Percentiles rank a stretch among this genome's conserved stretches.
Conservation (phyloP, 1,140 invertebrate species). For the Kradibia gibbosae region DNA sequence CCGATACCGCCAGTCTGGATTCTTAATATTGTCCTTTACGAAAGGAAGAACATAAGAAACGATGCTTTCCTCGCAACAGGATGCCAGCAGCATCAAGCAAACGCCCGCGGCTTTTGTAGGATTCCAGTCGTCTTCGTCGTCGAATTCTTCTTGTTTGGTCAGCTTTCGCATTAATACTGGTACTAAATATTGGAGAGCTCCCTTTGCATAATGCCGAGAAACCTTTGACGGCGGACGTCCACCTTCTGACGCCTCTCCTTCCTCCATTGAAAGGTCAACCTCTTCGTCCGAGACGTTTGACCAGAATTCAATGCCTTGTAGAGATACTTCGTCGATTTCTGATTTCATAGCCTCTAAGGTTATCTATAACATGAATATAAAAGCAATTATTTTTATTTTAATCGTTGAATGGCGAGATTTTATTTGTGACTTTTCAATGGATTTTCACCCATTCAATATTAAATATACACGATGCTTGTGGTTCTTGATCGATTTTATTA, state of each 20-base stretch:
- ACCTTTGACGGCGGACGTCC: slow-evolving; percentile 92
- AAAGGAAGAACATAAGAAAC: slow-evolving; percentile 98
- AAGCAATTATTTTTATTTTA: neutral
- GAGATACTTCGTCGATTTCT: slow-evolving; percentile 93
- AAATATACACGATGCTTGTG: too few relatives aligned
- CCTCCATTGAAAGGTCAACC: slow-evolving; percentile 96
- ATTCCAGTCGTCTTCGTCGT: slow-evolving; percentile 99
- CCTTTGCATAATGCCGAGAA: slow-evolving; percentile 94
- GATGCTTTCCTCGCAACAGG: slow-evolving; percentile 97
- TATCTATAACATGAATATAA: slow-evolving; percentile 76
- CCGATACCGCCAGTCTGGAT: slow-evolving; percentile 93
- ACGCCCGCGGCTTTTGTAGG: slow-evolving; percentile 99
- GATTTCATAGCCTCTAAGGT: slow-evolving; percentile 99
- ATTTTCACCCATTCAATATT: too few relatives aligned
- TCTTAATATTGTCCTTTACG: slow-evolving; percentile 95
- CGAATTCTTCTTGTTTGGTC: slow-evolving; percentile 94
- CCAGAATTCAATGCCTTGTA: slow-evolving; percentile 99
- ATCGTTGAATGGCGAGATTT: too few relatives aligned
- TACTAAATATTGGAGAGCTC: slow-evolving; percentile 94
- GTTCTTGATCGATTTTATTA: too few relatives aligned
- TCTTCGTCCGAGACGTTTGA: slow-evolving; percentile 99
- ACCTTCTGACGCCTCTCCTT: slow-evolving; percentile 92
- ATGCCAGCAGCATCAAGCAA: slow-evolving; percentile 97
- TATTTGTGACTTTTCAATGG: too few relatives aligned
- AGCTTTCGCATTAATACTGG: slow-evolving; percentile 95